These are phyloP conservation scores for Columbina picui DNA, from an alignment of 2,113 vertebrate species.

Conservation along the genomic window DNA sequence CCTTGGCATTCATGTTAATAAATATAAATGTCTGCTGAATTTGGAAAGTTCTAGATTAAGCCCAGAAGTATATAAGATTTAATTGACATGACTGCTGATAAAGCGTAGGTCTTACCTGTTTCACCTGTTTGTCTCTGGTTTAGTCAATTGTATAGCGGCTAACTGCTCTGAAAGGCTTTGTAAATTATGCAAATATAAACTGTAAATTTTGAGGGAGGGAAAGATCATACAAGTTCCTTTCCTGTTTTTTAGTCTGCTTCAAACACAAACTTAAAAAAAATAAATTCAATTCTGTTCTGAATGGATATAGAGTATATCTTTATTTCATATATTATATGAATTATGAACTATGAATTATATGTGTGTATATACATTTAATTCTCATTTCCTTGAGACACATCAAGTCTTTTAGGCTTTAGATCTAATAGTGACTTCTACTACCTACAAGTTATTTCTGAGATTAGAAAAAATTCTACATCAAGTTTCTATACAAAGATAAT, in stretches of 20 bases:
- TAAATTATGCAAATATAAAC: background rate
- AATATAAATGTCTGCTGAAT: background rate
- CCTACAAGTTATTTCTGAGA: background rate
- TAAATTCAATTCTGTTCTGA: background rate
- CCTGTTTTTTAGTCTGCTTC: background rate
- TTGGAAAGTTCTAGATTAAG: background rate
- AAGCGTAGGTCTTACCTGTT: background rate
- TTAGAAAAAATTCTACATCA: background rate
- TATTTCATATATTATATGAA: background rate
- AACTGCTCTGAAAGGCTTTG: background rate
- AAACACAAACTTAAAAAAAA: background rate
- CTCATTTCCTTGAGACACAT: background rate
- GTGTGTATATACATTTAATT: background rate
- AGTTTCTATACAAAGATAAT: background rate
- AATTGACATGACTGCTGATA: background rate
- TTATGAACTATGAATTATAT: background rate
- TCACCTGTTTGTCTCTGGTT: background rate
- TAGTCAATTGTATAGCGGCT: background rate
- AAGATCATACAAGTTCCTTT: background rate
- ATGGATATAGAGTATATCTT: background rate
- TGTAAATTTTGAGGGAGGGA: background rate
- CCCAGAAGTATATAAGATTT: slow-evolving; percentile 5
- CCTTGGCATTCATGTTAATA: background rate
- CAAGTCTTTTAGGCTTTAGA: background rate
- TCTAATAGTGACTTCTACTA: background rate